phyloP scores from a whole-genome alignment of 1,140 invertebrate species.

The Atta texana region DNA sequence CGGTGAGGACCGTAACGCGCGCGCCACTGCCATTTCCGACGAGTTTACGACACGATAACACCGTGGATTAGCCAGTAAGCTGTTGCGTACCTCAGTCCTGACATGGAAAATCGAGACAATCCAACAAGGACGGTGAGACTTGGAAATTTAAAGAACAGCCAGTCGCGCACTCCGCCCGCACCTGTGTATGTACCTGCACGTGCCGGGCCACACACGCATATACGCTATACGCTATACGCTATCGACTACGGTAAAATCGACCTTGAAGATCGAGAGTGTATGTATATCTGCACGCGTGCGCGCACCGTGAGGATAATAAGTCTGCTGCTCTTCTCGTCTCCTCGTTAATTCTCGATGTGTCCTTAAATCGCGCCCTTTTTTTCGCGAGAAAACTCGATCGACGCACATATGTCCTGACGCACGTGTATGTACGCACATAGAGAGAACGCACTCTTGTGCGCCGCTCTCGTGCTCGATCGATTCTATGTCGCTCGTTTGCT shows the following conservation, averaged over 20 bases:
- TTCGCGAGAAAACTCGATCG: constrained; percentile 36
- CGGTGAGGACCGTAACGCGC: constrained; percentile 55
- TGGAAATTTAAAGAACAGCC: constrained; percentile 68
- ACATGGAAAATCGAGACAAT: constrained; percentile 72
- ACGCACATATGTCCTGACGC: background rate
- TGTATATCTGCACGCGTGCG: constrained; percentile 59
- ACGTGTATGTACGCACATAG: background rate
- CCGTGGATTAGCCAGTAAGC: constrained; percentile 67
- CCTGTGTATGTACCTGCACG: background rate
- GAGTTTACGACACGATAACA: constrained; percentile 64
- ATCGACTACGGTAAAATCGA: constrained; percentile 44
- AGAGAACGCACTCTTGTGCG: background rate
- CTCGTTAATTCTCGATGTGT: constrained; percentile 66
- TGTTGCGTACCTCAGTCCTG: constrained; percentile 9
- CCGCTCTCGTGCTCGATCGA: constrained; percentile 12
- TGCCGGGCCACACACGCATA: background rate
- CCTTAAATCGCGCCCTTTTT: constrained; percentile 65
- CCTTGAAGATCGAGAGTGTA: constrained; percentile 72
- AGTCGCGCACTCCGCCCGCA: constrained; percentile 1
- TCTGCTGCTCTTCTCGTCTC: constrained; percentile 59
- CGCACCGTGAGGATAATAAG: constrained; percentile 62
- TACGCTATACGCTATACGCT: background rate
- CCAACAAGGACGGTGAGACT: constrained; percentile 66
- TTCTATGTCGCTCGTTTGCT: no score
- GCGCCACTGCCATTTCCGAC: constrained; percentile 62